phyloP scores from a whole-genome alignment of 2,888 invertebrate genomes.

The Leucozona laternaria region DNA sequence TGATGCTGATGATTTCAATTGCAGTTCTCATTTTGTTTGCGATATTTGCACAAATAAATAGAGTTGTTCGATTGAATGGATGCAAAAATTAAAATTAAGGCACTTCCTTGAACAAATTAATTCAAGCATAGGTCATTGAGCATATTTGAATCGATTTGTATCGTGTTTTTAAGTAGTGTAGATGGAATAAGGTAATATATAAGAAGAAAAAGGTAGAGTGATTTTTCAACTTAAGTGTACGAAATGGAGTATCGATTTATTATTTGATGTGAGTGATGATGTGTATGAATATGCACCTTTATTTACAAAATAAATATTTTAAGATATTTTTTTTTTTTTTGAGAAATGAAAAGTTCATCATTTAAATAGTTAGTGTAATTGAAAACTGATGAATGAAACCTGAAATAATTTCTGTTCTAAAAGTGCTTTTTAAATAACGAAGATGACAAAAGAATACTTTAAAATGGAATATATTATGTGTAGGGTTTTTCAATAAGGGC shows the following conservation, averaged over 20 bases:
- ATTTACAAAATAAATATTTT: too few relatives aligned
- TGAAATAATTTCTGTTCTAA: too few relatives aligned
- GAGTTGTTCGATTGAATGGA: constrained; percentile 4
- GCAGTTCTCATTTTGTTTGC: constrained; percentile 14
- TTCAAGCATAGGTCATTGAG: constrained; percentile 20
- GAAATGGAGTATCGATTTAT: background rate
- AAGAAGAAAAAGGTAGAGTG: background rate
- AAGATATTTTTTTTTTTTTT: too few relatives aligned
- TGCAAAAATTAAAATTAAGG: constrained; percentile 4
- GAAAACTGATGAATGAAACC: too few relatives aligned
- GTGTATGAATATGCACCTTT: too few relatives aligned
- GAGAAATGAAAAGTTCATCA: too few relatives aligned
- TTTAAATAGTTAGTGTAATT: too few relatives aligned
- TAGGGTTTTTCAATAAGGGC: too few relatives aligned
- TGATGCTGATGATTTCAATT: background rate
- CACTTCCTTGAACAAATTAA: background rate
- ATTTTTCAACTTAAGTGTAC: background rate
- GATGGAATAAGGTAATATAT: background rate
- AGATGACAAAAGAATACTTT: too few relatives aligned
- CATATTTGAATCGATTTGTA: constrained; percentile 4
- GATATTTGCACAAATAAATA: constrained; percentile 10
- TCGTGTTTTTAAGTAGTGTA: background rate
- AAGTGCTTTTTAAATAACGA: too few relatives aligned
- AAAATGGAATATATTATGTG: too few relatives aligned
- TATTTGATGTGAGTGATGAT: background rate